Conservation (phyloP, 1,140 invertebrate species). For the Aradophagus sp. region DNA sequence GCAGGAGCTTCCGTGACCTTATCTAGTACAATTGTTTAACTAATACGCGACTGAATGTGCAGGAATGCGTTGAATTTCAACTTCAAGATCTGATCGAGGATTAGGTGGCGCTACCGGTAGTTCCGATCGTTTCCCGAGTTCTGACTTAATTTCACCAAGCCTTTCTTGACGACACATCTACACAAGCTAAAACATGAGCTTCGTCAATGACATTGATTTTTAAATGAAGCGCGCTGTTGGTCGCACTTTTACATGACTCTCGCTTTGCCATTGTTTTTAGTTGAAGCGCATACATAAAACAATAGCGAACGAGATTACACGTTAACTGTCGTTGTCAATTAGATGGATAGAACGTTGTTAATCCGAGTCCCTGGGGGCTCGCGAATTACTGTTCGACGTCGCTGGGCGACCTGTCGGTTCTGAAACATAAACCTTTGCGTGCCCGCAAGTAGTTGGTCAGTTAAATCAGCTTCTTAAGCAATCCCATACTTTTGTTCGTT, state of each 20-base stretch:
- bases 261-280: background rate
- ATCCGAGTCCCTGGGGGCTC: slow-evolving; percentile 18
- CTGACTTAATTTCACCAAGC: slow-evolving; percentile 63
- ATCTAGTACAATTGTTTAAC: slow-evolving; percentile 6
- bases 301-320: slow-evolving; percentile 10
- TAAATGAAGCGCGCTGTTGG: slow-evolving; percentile 10
- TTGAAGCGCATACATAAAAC: slow-evolving; percentile 27
- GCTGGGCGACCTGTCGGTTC: slow-evolving; percentile 19
- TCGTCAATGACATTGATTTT: slow-evolving; percentile 55
- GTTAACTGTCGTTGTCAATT: slow-evolving; percentile 39
- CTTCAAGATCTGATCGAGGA: background rate
- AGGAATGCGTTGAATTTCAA: background rate
- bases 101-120: background rate
- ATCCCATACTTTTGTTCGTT: slow-evolving; percentile 4
- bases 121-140: slow-evolving; percentile 1
- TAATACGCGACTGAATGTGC: slow-evolving; percentile 3
- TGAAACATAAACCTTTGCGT: slow-evolving; percentile 47
- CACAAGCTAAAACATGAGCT: slow-evolving; percentile 69
- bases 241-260: background rate
- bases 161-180: slow-evolving; percentile 68
- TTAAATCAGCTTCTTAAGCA: background rate
- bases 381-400: slow-evolving; percentile 33
- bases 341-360: slow-evolving; percentile 46
- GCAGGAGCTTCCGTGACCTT: no score
- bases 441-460: slow-evolving; percentile 16